Base-by-base conservation (phyloP, 2,113 vertebrate species). In the Acanthisitta chloris region DNA sequence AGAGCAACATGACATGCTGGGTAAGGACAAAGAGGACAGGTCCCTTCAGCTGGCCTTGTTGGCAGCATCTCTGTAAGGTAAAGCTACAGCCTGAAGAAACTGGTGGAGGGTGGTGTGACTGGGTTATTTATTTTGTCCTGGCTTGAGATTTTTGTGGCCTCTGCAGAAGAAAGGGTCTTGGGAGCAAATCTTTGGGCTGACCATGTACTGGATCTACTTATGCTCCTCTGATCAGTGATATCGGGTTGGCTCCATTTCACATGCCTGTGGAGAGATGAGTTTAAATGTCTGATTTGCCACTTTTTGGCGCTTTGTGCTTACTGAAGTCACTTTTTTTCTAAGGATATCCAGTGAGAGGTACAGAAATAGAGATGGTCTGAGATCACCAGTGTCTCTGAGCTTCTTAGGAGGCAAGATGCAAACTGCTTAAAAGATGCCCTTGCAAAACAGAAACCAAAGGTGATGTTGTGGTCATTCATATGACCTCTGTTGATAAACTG, bases 401-500 rank as follows among this genome's bases (percentile, higher is more conserved):
- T 94, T 77, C 64, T 96, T 77, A 85, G 81, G 81, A 90, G 80
- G 69, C 49, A 87, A 90, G 74, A 31, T 48, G 42, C 49, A 46
- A 51, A 76, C 31, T 66, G 88, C 84, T 78, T 74, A 88, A 95
- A 84, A 28, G 6, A 79, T 89, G 70, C 82, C 92, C 90, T 97
- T 94, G 73, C 42, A 94, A 93, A 95, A 76, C 24, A 85, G 94
- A 96, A 95, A 80, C 86, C 73, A 69, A 92, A 94, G 92, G 71
- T 94, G 92, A 87, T 7, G 3, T 15, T 78, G 81, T 81, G 91
- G 91, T 96, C 93, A 90, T 86, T 76, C 73, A 45, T 58, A 69
- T 71, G 94, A 97, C 17, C 80, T 80, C 38, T 46, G 18, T 59
- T 97, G 97, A 97, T 93, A 96, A 97, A 97, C 79, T 82, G 80